Base-by-base conservation (phyloP, 2,888 invertebrate species). In the Drymonia ruficornis region DNA sequence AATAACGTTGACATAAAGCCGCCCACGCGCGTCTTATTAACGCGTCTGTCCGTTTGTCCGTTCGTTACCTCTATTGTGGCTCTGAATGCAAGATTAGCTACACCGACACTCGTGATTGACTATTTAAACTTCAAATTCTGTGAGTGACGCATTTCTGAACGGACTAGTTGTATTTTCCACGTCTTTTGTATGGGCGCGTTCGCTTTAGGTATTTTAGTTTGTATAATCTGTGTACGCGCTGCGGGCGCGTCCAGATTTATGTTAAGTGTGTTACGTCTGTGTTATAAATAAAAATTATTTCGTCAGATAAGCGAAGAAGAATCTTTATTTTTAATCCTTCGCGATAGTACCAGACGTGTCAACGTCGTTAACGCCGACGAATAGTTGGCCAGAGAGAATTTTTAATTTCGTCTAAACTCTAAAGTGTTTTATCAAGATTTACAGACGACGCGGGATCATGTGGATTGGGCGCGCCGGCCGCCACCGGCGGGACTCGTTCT, bases 21-120 rank as follows among this genome's bases (percentile, higher is more conserved):
- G 86, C 91, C 91, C 87, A 91, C 91, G 87, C 89, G 87, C 83
- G 81, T 86, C 91, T 90, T 90, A 90, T 89, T 91, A 90, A 82
- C 87, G 84, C 85, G 87, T 80, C 88, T 86, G 89, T 89, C 85
- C 82, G 89, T 88, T 81, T 81, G 90, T 89, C 80, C 87, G 91
- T 91, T 92, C 91, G 91, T 91, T 92, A 92, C 89, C 84, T 82
- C 89, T 76, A 91, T 91, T 91, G 91, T 91, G 82, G 75, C 74
- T 74, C 76, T 88, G 89, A 88, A 90, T 88, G 87, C 83, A 79
- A 87, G 91, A 90, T 92, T 90, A 89, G 90, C 91, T 85, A 88
- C 89, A 86, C 84, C 81, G 80, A 76, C 84, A 77, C 83, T 86
- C 89, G 86, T 91, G 90, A 91, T 91, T 89, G 91, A 91, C 91